phyloP scores from a whole-genome alignment of 2,113 vertebrate species.

The Hydrochoerus hydrochaeris region DNA sequence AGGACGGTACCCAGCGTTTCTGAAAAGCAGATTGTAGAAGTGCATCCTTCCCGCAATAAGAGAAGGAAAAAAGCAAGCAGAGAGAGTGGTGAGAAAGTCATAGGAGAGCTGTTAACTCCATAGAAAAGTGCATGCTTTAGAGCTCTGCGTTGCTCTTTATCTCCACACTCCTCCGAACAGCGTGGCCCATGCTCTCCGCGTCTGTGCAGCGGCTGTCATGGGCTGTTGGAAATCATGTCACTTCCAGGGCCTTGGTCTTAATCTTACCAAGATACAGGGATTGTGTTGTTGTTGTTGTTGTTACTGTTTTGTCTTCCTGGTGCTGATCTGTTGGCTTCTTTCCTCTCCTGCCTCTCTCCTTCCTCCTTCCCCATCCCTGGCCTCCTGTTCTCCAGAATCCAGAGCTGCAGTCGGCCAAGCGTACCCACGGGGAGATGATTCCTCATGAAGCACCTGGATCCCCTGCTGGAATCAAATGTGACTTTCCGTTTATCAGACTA shows the following conservation, averaged over 20 bases:
- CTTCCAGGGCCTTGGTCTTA: neutral
- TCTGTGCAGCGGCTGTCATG: neutral
- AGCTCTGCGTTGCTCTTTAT: neutral
- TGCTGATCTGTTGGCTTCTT: slow-evolving; percentile 57
- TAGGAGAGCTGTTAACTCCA: neutral
- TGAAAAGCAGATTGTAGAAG: neutral
- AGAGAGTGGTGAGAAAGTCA: neutral
- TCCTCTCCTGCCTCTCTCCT: neutral
- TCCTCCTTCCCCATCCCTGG: neutral
- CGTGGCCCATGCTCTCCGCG: neutral
- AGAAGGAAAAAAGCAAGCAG: neutral
- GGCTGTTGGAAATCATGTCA: neutral
- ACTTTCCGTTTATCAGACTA: slow-evolving; percentile 92
- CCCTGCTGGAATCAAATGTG: slow-evolving; percentile 94
- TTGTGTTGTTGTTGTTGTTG: neutral
- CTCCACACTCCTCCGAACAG: neutral
- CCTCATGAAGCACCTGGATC: slow-evolving; percentile 97
- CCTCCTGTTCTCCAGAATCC: slow-evolving; percentile 84
- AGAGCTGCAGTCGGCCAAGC: slow-evolving; percentile 87
- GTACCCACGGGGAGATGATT: slow-evolving; percentile 97
- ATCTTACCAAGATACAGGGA: neutral
- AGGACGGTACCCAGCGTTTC: fast-evolving
- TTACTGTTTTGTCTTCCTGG: neutral
- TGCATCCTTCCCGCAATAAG: neutral
- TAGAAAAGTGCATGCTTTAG: neutral